Base-by-base conservation (phyloP, 2,888 invertebrate genomes). In the Salticus scenicus region DNA sequence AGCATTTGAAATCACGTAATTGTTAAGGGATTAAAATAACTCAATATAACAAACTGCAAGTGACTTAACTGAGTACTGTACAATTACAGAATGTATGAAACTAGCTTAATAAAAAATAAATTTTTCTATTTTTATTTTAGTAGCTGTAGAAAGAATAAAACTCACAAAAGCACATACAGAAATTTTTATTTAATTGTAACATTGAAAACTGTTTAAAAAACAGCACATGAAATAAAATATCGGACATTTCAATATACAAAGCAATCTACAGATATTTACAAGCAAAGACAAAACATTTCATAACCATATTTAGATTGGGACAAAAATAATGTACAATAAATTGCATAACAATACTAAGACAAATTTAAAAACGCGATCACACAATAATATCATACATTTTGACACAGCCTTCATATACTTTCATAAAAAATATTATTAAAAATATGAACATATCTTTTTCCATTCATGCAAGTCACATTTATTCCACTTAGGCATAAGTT, bases 391-490 rank as follows among this genome's bases (percentile, higher is more conserved):
- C 10, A 10, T 33, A 33, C 69, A 70, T 20, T 70, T 47, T 31
- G 31, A 64, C n/a, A n/a, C 64, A 71, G 24, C 71, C 71, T 47
- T 63, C 37, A 80, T 33, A 24, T 37, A 28, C 33, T 66, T 77
- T 51, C 67, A 67, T 83, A 83, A 51, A 83, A 83, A 83, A 83
- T 71, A 30, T 83, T 83, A 83, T 77, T 83, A 83, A 83, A 83
- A 83, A 83, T 83, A 83, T 83, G 67, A 33, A 33, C 33, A 67
- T 67, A 33, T 67, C 66, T 67, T 67, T 67, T 37, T 33, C 28
- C 66, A 67, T 67, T 33, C 66, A 33, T 20, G 33, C 66, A 20
- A 17, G 17, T 82, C 51, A 41, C 70, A 71, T 42, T 31, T 41
- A 20, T 64, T 33, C 78, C 28, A 42, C 71, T 28, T 64, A 71